Evolutionary conservation across 2,888 invertebrate species (phyloP).

Genomic region (Limnephilus auricula): DNA sequence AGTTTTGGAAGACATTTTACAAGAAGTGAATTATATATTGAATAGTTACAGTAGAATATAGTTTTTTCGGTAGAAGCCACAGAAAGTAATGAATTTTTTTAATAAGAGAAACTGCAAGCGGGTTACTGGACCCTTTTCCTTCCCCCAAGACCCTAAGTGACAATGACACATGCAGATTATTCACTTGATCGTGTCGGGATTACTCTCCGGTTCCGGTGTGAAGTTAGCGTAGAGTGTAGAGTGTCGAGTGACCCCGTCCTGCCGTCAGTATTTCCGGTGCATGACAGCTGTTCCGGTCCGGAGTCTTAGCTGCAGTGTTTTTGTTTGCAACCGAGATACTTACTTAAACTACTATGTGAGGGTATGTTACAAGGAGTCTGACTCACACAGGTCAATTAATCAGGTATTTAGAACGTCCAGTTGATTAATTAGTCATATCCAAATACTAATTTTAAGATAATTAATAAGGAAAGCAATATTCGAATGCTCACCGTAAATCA

Average conservation of each 20-base stretch:
- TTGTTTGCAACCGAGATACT: not conserved
- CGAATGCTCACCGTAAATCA: too few species aligned
- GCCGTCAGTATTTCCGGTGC: not conserved
- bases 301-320: not conserved
- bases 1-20: too few species aligned
- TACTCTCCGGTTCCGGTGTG: not conserved
- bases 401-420: too few species aligned
- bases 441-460: too few species aligned
- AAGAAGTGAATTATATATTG: too few species aligned
- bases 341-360: not conserved
- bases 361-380: too few species aligned
- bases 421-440: too few species aligned
- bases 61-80: too few species aligned
- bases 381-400: too few species aligned
- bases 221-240: not conserved
- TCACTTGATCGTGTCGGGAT: not conserved
- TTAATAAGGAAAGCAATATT: too few species aligned
- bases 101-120: not conserved
- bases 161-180: not conserved
- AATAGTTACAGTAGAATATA: not conserved
- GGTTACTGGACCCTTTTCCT: not conserved
- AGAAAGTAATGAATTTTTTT: not conserved
- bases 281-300: constrained; percentile 12
- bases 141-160: not conserved
- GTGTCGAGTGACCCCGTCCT: not conserved